These are phyloP conservation scores for Crotophaga sulcirostris DNA, from an alignment of 2,113 vertebrate genomes.

Conservation along the genomic window DNA sequence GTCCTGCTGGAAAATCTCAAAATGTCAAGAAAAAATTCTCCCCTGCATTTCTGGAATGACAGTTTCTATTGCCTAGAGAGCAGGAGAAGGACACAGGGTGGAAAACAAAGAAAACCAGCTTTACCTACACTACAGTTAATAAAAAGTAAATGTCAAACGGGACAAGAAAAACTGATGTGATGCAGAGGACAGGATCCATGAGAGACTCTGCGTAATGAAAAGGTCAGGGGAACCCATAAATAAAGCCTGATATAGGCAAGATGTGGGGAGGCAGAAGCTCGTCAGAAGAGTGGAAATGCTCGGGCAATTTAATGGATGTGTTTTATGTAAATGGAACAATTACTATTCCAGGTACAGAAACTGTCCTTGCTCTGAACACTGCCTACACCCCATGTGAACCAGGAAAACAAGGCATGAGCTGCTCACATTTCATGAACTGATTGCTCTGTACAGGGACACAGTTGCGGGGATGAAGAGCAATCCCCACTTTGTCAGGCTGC, in stretches of 20 bases:
- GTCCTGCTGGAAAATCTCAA: not conserved
- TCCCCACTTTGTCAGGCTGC: not conserved
- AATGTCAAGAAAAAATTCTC: not conserved
- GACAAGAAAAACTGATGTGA: slow-evolving; percentile 45
- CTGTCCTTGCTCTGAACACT: not conserved
- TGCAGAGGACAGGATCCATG: slow-evolving; percentile 21
- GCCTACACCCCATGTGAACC: not conserved
- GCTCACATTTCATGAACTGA: accelerated
- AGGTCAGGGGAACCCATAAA: slow-evolving; percentile 56
- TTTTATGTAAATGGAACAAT: slow-evolving; percentile 3
- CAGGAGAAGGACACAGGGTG: not conserved
- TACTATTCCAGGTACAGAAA: not conserved
- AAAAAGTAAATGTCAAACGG: slow-evolving; percentile 50
- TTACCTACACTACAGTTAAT: slow-evolving; percentile 30
- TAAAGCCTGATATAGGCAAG: not conserved
- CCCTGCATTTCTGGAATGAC: not conserved
- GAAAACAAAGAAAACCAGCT: slow-evolving; percentile 47
- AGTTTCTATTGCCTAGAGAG: not conserved
- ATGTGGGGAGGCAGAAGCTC: not conserved
- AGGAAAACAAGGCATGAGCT: not conserved
- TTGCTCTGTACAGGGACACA: not conserved
- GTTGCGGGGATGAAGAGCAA: not conserved
- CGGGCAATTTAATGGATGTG: not conserved
- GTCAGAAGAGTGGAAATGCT: not conserved
- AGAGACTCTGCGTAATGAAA: slow-evolving; percentile 34